Evolutionary conservation across 2,888 invertebrate species (phyloP).

Genomic region (Ethmia dodecea): DNA sequence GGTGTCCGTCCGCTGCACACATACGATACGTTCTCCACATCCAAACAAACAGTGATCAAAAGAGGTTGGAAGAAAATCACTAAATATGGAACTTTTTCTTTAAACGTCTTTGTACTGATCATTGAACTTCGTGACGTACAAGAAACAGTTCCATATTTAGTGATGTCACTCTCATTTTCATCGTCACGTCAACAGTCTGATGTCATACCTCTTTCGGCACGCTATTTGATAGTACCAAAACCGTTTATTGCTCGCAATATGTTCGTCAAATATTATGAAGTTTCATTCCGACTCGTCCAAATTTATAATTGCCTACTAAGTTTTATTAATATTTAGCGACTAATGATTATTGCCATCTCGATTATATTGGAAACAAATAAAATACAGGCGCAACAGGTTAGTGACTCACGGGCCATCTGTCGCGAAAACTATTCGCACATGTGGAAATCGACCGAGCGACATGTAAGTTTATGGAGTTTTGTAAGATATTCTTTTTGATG

Average conservation of each 20-base stretch:
- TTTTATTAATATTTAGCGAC: constrained; percentile 28
- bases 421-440: constrained; percentile 64
- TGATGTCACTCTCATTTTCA: constrained; percentile 47
- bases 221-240: constrained; percentile 42
- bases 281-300: constrained; percentile 13
- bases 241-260: constrained; percentile 34
- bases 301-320: constrained; percentile 12
- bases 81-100: too few relatives aligned
- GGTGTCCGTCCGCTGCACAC: background rate
- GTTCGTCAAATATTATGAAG: constrained; percentile 12
- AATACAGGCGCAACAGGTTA: constrained; percentile 55
- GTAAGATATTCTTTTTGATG: constrained; percentile 37
- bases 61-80: too few relatives aligned
- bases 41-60: too few relatives aligned
- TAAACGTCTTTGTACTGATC: too few relatives aligned
- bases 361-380: constrained; percentile 55
- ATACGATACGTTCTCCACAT: background rate
- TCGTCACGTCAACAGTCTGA: constrained; percentile 8
- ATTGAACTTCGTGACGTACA: too few relatives aligned
- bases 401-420: constrained; percentile 73
- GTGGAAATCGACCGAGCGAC: constrained; percentile 56
- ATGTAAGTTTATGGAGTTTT: constrained; percentile 41
- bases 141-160: constrained; percentile 38
- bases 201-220: constrained; percentile 21
- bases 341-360: constrained; percentile 52